Percentiles rank a stretch among this genome's conserved stretches.
These are phyloP conservation scores for Mizuhopecten yessoensis DNA, from an alignment of 1,140 invertebrate species.

Conservation along the genomic window DNA sequence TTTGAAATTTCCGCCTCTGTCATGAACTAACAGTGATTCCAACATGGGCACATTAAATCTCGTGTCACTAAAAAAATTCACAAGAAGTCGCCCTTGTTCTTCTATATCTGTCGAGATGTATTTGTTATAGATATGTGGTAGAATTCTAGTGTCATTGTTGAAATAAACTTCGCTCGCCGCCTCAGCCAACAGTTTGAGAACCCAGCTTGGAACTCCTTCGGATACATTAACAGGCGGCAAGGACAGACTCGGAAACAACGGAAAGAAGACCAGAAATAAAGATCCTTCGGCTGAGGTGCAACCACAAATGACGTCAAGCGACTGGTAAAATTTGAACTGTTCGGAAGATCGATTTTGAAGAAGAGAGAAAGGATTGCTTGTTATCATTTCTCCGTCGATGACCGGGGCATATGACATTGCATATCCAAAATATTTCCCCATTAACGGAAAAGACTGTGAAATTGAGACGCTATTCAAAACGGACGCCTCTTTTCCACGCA, in stretches of 20 bases:
- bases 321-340: neutral
- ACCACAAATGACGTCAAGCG: slow-evolving; percentile 7
- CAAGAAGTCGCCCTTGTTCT: neutral
- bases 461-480: neutral
- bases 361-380: neutral
- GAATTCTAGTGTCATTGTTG: neutral
- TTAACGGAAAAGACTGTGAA: neutral
- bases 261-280: neutral
- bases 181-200: neutral
- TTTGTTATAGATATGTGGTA: neutral
- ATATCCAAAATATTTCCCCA: slow-evolving; percentile 33
- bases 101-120: neutral
- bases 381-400: neutral
- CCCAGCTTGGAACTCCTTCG: neutral
- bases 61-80: neutral
- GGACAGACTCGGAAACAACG: neutral
- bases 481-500: neutral
- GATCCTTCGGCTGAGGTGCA: neutral
- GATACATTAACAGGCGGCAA: neutral
- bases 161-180: neutral
- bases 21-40: neutral
- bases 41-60: neutral
- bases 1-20: neutral
- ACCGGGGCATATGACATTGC: slow-evolving; percentile 41
- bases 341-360: neutral